Evolutionary conservation across 2,888 invertebrate genomes (phyloP).

Genomic region (Nymphalis urticae): DNA sequence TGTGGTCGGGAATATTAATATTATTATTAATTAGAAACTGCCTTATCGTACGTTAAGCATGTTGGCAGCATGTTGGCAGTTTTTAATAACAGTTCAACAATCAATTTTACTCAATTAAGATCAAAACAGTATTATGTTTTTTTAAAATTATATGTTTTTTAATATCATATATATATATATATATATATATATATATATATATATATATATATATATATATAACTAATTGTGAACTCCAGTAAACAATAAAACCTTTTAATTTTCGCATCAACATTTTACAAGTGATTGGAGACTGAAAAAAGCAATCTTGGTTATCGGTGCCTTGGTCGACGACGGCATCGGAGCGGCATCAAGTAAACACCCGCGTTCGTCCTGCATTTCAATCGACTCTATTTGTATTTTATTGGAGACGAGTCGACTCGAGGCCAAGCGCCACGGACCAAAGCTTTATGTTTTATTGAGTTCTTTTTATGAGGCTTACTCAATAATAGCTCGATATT

Average conservation of each 20-base stretch:
- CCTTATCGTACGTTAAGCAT: not conserved
- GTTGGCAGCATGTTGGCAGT: too few species aligned
- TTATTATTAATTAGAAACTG: not conserved
- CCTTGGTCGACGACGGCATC: conserved; percentile 51
- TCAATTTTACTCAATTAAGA: not conserved
- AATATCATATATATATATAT: not conserved
- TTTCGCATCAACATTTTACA: conserved; percentile 69
- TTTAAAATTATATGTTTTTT: not conserved
- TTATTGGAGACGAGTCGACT: conserved; percentile 68
- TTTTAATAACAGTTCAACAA: not conserved
- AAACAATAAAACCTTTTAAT: conserved; percentile 53
- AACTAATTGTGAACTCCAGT: conserved; percentile 15
- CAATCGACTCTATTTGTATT: conserved; percentile 78
- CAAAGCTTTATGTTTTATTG: conserved; percentile 71
- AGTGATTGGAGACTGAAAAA: conserved; percentile 70
- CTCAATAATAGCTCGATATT: conserved; percentile 59
- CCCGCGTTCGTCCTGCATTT: conserved; percentile 72
- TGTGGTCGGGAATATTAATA: not conserved
- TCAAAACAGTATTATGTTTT: conserved; percentile 1
- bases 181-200: not conserved
- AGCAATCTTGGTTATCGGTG: conserved; percentile 75
- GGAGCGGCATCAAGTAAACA: conserved; percentile 70
- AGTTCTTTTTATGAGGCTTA: conserved; percentile 64
- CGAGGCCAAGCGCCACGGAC: conserved; percentile 55
- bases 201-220: not conserved